Percentiles rank a stretch among this genome's conserved stretches.
phyloP scores from a whole-genome alignment of 2,113 vertebrate genomes.

The Saguinus midas region DNA sequence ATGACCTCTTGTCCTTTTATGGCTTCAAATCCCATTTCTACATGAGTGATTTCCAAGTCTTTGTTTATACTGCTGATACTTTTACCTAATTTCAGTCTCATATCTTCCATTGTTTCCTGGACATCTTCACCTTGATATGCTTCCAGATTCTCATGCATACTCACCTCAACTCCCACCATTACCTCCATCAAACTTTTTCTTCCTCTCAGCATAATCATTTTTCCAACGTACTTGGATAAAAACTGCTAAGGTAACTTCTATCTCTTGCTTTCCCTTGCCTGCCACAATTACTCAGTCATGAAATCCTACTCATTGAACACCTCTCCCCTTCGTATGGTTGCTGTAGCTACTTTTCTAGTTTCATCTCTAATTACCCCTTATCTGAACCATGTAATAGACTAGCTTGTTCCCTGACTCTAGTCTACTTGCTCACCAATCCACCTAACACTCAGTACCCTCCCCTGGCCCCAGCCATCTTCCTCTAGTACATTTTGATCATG shows the following conservation, averaged over 20 bases:
- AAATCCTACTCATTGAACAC: background rate
- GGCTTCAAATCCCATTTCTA: background rate
- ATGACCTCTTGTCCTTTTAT: background rate
- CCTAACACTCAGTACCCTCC: background rate
- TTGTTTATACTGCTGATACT: background rate
- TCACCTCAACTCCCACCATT: background rate
- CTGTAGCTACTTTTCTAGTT: background rate
- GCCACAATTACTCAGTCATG: background rate
- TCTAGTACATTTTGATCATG: background rate
- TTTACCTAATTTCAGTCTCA: background rate
- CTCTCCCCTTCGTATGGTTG: background rate
- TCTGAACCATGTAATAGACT: background rate
- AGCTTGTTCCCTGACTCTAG: background rate
- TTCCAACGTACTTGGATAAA: background rate
- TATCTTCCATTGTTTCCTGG: background rate
- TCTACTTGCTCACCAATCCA: background rate
- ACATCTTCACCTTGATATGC: background rate
- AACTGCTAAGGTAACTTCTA: background rate
- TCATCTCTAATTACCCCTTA: background rate
- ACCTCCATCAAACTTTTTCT: background rate
- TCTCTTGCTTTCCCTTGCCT: background rate
- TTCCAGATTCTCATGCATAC: background rate
- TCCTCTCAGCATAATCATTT: background rate
- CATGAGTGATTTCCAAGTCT: background rate
- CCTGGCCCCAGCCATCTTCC: background rate